Percentiles rank a stretch among this genome's conserved stretches.
Evolutionary conservation across 2,113 vertebrate species (phyloP).

Genomic region (Brienomyrus longianalis): DNA sequence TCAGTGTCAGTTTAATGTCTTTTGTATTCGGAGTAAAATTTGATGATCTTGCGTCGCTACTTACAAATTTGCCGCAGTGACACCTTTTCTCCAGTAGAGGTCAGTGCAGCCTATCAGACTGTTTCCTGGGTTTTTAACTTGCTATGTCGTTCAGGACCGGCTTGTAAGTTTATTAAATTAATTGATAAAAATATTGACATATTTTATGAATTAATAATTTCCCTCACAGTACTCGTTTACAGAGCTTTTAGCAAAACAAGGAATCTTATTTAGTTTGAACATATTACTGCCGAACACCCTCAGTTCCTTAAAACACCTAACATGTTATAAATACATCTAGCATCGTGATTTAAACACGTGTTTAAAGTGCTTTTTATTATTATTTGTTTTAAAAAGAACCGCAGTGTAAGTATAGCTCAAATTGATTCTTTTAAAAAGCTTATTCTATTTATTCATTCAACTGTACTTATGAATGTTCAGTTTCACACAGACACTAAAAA

Average conservation of each 20-base stretch:
- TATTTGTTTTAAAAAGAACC: not conserved
- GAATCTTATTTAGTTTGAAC: not conserved
- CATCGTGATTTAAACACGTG: not conserved
- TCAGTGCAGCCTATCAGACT: not conserved
- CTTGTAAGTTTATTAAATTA: not conserved
- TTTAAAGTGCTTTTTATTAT: not conserved
- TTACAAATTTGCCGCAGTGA: not conserved
- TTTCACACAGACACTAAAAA: not conserved
- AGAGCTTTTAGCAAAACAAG: not conserved
- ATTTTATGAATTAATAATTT: not conserved
- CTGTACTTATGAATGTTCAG: not conserved
- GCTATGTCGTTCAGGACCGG: not conserved
- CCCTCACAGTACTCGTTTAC: not conserved
- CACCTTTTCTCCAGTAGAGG: slow-evolving; percentile 1
- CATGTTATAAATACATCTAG: not conserved
- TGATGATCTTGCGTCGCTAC: not conserved
- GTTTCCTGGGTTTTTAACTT: not conserved
- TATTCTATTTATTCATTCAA: not conserved
- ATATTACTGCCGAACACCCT: not conserved
- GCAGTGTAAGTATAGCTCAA: not conserved
- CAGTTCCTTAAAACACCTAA: not conserved
- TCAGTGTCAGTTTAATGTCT: not conserved
- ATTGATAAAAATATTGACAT: not conserved
- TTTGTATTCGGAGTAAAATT: not conserved
- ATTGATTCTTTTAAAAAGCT: not conserved